phyloP scores from a whole-genome alignment of 1,140 invertebrate species.

The Lucilia cuprina region DNA sequence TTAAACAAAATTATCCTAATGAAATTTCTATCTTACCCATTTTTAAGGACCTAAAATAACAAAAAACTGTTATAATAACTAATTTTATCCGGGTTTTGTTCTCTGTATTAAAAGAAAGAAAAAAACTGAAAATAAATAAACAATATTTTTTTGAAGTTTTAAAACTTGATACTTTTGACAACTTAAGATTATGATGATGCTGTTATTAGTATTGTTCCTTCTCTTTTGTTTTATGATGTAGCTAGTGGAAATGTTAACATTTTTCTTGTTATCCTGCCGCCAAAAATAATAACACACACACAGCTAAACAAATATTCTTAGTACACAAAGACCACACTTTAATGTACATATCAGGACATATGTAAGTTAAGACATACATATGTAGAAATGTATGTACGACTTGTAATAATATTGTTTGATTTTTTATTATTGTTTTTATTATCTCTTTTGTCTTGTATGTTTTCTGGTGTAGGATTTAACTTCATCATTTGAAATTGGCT shows the following conservation, averaged over 20 bases:
- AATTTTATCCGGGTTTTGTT: slow-evolving; percentile 13
- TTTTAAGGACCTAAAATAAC: background rate
- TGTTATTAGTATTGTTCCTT: background rate
- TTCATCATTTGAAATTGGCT: slow-evolving; percentile 10
- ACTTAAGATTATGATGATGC: slow-evolving; percentile 2
- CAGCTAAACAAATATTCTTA: background rate
- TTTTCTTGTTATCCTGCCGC: slow-evolving; percentile 16
- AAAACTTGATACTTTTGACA: slow-evolving; percentile 13
- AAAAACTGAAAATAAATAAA: background rate
- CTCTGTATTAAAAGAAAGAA: background rate
- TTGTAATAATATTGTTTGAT: slow-evolving; percentile 1
- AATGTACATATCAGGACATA: too few species aligned
- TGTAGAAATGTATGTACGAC: background rate
- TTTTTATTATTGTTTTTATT: slow-evolving; percentile 16
- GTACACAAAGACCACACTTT: background rate
- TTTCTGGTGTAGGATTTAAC: background rate
- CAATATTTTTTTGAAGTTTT: background rate
- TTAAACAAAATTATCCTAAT: background rate
- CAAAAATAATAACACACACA: slow-evolving; percentile 9
- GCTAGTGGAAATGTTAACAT: background rate
- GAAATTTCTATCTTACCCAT: background rate
- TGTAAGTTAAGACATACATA: too few species aligned
- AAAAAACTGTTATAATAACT: slow-evolving; percentile 9
- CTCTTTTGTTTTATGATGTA: background rate
- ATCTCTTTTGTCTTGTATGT: background rate